These are phyloP conservation scores for Thera britannica DNA, from an alignment of 2,888 invertebrate genomes.

Conservation along the genomic window DNA sequence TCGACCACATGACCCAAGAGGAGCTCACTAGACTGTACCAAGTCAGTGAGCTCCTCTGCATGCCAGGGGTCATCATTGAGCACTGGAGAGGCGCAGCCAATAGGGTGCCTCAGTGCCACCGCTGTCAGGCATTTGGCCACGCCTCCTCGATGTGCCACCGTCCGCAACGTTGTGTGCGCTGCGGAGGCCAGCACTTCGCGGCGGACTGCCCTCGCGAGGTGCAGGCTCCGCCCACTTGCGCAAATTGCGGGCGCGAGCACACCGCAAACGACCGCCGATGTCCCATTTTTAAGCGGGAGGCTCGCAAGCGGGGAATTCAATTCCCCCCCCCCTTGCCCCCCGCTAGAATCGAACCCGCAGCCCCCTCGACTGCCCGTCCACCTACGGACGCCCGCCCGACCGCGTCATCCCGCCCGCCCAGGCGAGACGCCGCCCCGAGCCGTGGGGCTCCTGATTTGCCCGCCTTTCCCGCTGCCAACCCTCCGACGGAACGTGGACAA, in stretches of 20 bases:
- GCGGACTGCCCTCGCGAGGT: background rate
- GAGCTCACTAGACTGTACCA: background rate
- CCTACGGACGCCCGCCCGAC: background rate
- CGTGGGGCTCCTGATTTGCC: background rate
- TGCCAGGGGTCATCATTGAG: slow-evolving; percentile 10
- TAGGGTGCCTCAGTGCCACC: background rate
- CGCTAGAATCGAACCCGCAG: background rate
- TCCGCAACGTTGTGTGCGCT: background rate
- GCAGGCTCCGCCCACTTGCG: slow-evolving; percentile 26
- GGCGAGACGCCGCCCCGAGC: too few relatives aligned
- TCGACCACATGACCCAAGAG: slow-evolving; percentile 7
- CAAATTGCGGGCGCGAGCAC: slow-evolving; percentile 30
- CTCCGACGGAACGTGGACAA: background rate
- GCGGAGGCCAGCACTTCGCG: background rate
- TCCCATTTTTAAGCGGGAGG: background rate
- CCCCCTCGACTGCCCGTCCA: background rate
- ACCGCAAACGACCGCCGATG: slow-evolving; percentile 28
- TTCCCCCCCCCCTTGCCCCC: background rate
- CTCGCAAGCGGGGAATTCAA: slow-evolving; percentile 12
- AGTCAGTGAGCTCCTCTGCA: background rate
- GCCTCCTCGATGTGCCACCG: background rate
- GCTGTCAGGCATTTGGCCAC: background rate
- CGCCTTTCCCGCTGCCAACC: background rate
- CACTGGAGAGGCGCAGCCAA: slow-evolving; percentile 6
- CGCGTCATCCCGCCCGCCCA: too few relatives aligned